Base-by-base conservation (phyloP, 2,888 invertebrate genomes). In the Cantharis lateralis region DNA sequence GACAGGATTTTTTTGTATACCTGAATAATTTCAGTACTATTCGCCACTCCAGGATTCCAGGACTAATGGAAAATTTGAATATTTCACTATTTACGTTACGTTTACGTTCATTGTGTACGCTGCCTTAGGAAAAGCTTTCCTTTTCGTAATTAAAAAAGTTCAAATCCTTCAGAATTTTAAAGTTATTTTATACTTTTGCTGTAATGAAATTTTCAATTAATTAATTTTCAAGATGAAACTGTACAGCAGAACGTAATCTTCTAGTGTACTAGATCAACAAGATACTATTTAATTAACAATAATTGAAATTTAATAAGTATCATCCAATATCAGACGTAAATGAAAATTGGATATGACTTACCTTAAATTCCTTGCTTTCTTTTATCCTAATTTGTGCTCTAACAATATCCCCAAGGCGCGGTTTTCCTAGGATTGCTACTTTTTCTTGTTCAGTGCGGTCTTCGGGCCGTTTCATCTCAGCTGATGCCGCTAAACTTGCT, bases 361-460 rank as follows among this genome's bases (percentile, higher is more conserved):
- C 98, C 94, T 98, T 99, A 89, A 99, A 99, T 89, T 99, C 99
- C 89, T 97, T 96, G 91, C 98, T 98, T 89, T 99, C 99, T 86
- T 96, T 96, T 86, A 99, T 95, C 86, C 96, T 93, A 85, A 99
- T 92, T 90, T 95, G 94, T 77, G 96, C 95, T 83, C 95, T 92
- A 81, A 92, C 92, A 86, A 95, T 91, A 82, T 98, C 98, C 3
- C 99, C 99, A 79, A 97, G 91, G 83, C 95, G 92, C 3, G 99
- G 99, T 85, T 95, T 93, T 32, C 99, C 99, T 89, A 98, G 91
- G 86, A 96, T 91, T 71, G 96, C 95, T 83, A 97, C 94, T 85
- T 95, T 95, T 80, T 96, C 96, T 84, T 95, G 93, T 82, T 95
- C 94, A 32, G 93, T 93, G 69, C 94, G 89, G n/a, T 93, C 92